phyloP scores from a whole-genome alignment of 2,888 invertebrate genomes.

The Drosophila nr. medialis region DNA sequence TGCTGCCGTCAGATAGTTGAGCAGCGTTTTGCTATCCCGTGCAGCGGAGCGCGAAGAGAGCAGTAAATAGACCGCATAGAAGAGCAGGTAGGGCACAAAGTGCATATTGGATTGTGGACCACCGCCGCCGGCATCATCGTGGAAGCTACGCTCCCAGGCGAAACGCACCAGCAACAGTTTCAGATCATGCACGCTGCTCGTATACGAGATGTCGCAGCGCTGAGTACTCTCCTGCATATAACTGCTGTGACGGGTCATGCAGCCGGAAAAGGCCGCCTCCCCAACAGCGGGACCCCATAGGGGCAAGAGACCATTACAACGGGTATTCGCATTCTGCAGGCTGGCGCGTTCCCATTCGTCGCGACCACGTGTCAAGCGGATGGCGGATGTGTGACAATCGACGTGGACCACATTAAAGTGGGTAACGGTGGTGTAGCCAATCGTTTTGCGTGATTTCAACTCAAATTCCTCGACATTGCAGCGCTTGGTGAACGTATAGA shows the following conservation, averaged over 20 bases:
- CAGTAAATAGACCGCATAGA: constrained; percentile 97
- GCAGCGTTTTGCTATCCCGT: constrained; percentile 92
- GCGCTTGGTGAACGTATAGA: constrained; percentile 98
- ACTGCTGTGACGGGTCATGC: constrained; percentile 95
- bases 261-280: constrained; percentile 96
- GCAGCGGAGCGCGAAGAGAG: constrained; percentile 93
- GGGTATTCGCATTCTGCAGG: constrained; percentile 98
- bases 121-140: constrained; percentile 98
- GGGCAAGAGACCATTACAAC: constrained; percentile 98
- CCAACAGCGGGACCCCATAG: constrained; percentile 98
- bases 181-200: constrained; percentile 92
- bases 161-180: constrained; percentile 95
- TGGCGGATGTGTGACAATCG: constrained; percentile 99
- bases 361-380: constrained; percentile 89
- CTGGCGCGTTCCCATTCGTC: constrained; percentile 99
- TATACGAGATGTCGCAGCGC: constrained; percentile 84
- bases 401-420: constrained; percentile 99
- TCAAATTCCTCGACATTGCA: constrained; percentile 97
- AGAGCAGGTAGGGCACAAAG: constrained; percentile 96
- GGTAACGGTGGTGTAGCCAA: constrained; percentile 95
- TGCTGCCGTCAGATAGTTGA: constrained; percentile 88
- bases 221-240: constrained; percentile 88
- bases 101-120: constrained; percentile 99
- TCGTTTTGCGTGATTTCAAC: constrained; percentile 93
- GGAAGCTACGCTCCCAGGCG: constrained; percentile 97